phyloP scores from a whole-genome alignment of 2,888 invertebrate species.

The Leucozona laternaria region DNA sequence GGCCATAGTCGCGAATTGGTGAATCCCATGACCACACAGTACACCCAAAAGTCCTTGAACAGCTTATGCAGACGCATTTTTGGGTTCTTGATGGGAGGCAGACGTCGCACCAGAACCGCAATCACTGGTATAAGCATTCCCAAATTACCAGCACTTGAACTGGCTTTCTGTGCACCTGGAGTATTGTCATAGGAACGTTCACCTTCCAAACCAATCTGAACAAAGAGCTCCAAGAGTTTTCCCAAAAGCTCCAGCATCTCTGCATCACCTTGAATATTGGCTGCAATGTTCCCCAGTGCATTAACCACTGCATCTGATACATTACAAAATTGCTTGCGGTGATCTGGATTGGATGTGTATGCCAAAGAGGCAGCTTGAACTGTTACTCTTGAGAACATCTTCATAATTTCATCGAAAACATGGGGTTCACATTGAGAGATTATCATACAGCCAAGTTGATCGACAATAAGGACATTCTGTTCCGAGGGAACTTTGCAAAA shows the following conservation, averaged over 20 bases:
- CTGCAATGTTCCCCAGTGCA: slow-evolving; percentile 97
- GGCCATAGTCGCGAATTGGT: slow-evolving; percentile 98
- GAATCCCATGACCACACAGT: slow-evolving; percentile 99
- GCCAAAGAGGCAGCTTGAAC: slow-evolving; percentile 94
- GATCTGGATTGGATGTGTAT: slow-evolving; percentile 87
- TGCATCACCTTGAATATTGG: slow-evolving; percentile 94
- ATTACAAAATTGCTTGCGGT: slow-evolving; percentile 87
- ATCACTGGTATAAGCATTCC: slow-evolving; percentile 99
- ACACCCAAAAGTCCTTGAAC: slow-evolving; percentile 99
- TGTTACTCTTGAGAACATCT: slow-evolving; percentile 98
- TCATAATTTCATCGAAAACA: slow-evolving; percentile 97
- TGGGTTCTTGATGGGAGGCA: slow-evolving; percentile 96
- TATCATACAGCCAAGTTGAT: slow-evolving; percentile 99
- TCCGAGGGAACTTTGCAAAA: slow-evolving; percentile 97
- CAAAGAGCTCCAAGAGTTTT: slow-evolving; percentile 96
- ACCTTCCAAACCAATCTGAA: slow-evolving; percentile 98
- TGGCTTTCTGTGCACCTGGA: slow-evolving; percentile 91
- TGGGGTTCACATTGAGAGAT: slow-evolving; percentile 94
- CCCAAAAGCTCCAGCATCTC: slow-evolving; percentile 94
- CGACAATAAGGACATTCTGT: slow-evolving; percentile 96
- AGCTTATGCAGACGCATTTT: slow-evolving; percentile 96
- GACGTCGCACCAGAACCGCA: slow-evolving; percentile 91
- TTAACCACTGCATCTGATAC: slow-evolving; percentile 98
- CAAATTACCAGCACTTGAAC: slow-evolving; percentile 97
- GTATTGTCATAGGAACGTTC: slow-evolving; percentile 97